Evolutionary conservation across 2,797 vertebrate genomes (phyloP), one percentile per base, ranked within the genome.

Genomic region (Lepidocolaptes lacrymiger): DNA sequence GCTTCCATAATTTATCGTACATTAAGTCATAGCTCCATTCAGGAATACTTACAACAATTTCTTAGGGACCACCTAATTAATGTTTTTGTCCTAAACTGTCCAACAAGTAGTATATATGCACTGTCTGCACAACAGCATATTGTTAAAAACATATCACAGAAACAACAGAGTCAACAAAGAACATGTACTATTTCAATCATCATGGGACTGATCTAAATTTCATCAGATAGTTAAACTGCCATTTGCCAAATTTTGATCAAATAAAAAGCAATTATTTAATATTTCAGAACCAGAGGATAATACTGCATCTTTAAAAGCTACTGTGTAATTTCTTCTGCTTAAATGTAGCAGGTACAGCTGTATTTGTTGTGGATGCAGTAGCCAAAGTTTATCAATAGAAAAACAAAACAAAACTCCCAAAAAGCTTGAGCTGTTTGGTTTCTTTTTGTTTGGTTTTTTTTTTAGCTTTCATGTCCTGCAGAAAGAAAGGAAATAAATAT

Each of bases 391-490:
- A 97, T 91, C 92, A 96, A 95, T 4, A 88, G 30, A 95, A 96
- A 95, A 96, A 93, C 74, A 96, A 93, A 95, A 95, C 71, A 92
- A 95, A 83, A 97, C 77, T 84, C 85, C 88, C 76, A 2, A 96
- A 98, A 97, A 96, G 44, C 85, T 96, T 92, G 95, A 97, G 95
- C 92, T 97, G 78, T 89, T 95, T 78, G 1, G 9, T 5, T 44
- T 7, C 34, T 44, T 14, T n/a, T 23, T 37, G 88, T 96, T 91
- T 94, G 94, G 88, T 86, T 89, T 95, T 92, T 92, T 97, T 89
- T 97, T 96, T 94, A 97, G 97, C 96, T 98, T 97, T 97, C 96
- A 97, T 96, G 96, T 97, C 97, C 98, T 98, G 97, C 97, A 98
- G 97, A 97, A 98, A 98, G 96, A 97, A 98, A 98, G 94, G 96